Evolutionary conservation across 2,113 vertebrate genomes (phyloP).

Genomic region (Motacilla tschutschensis): DNA sequence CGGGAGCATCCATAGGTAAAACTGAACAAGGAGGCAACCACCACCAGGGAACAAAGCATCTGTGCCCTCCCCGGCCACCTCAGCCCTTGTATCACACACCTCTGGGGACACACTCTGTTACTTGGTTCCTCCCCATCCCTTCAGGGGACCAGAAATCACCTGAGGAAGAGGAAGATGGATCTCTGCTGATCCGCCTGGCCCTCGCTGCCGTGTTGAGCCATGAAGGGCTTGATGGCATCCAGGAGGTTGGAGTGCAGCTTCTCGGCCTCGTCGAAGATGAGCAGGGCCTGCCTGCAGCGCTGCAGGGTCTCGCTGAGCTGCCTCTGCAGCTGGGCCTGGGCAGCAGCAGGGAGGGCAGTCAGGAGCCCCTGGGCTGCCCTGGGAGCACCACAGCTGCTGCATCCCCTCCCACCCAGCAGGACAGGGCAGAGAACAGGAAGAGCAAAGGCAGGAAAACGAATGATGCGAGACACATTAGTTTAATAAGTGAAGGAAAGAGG

Average conservation of each 20-base stretch:
- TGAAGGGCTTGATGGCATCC: conserved; percentile 81
- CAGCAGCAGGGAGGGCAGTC: not conserved
- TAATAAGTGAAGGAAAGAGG: not conserved
- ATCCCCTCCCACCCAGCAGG: fast-evolving
- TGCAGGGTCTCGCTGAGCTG: conserved; percentile 78
- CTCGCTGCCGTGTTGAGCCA: conserved; percentile 71
- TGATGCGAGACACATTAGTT: not conserved
- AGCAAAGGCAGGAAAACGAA: not conserved
- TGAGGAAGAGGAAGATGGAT: conserved; percentile 91
- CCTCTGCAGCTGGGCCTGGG: conserved; percentile 81
- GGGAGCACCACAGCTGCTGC: not conserved
- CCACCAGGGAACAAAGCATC: not conserved
- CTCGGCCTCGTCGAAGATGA: conserved; percentile 94
- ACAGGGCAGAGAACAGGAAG: not conserved
- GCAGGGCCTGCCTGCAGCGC: conserved; percentile 84
- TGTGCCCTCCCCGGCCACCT: not conserved
- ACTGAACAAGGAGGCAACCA: not conserved
- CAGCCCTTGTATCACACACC: not conserved
- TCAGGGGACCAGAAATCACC: conserved; percentile 67
- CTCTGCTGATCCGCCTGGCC: conserved; percentile 63
- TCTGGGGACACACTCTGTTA: not conserved
- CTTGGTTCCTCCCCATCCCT: not conserved
- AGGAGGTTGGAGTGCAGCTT: conserved; percentile 88
- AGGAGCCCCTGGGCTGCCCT: not conserved
- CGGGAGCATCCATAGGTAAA: not conserved